Evolutionary conservation across 37 sponge, comb jelly and placozoan genomes (phyloP).

Genomic region (Aphrocallistes beatrix): DNA sequence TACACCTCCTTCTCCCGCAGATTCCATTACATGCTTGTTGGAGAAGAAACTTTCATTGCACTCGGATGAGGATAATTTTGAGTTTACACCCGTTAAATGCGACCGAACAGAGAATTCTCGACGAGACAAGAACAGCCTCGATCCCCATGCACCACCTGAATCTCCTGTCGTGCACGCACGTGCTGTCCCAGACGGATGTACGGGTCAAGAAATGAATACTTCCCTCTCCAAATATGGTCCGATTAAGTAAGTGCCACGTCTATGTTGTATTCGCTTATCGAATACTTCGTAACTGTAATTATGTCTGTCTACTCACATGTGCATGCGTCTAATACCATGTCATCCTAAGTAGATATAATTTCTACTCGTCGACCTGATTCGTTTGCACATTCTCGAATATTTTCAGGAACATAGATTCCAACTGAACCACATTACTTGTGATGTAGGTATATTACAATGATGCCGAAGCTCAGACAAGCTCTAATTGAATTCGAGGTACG

Average conservation of each 20-base stretch:
- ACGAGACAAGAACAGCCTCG: conserved; percentile 30
- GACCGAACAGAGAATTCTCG: not conserved
- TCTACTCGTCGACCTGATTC: no score
- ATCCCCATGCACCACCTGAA: conserved; percentile 74
- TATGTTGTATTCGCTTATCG: not conserved
- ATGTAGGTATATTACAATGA: conserved; percentile 75
- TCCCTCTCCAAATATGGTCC: conserved; percentile 52
- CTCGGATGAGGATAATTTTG: not conserved
- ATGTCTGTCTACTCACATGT: not conserved
- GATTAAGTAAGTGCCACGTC: conserved; percentile 38
- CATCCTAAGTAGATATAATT: not conserved
- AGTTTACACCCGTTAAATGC: not conserved
- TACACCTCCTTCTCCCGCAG: not conserved
- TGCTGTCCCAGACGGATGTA: conserved; percentile 84
- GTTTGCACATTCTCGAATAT: no score
- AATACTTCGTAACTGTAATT: not conserved
- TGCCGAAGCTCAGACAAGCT: conserved; percentile 74
- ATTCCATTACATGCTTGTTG: not conserved
- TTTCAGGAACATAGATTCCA: not conserved
- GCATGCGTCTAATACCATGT: not conserved
- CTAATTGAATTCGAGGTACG: conserved; percentile 68
- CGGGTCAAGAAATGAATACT: conserved; percentile 44
- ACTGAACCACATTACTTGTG: not conserved
- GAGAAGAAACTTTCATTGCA: conserved; percentile 7
- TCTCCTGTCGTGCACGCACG: conserved; percentile 78